phyloP scores from a whole-genome alignment of 2,888 invertebrate genomes.

The Ennomos fuscantarius region DNA sequence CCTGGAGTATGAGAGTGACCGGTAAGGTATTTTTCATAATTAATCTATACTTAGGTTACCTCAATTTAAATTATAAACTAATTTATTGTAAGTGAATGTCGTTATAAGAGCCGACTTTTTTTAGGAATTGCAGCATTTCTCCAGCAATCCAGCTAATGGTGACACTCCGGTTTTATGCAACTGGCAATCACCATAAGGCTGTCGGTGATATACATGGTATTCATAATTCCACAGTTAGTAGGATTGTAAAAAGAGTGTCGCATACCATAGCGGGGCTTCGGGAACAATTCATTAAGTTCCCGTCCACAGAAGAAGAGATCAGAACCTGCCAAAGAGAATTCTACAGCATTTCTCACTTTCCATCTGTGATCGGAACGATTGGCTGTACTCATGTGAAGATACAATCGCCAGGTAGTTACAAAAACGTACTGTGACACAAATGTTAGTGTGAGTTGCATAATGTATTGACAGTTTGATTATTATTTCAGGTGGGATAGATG shows the following conservation, averaged over 20 bases:
- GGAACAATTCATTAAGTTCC: background rate
- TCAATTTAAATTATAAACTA: too few species aligned
- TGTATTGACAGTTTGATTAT: background rate
- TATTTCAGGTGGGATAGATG: slow-evolving; percentile 20
- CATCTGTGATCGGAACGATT: too few species aligned
- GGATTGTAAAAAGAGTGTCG: slow-evolving; percentile 28
- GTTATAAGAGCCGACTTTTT: background rate
- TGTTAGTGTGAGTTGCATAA: background rate
- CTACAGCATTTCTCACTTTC: slow-evolving; percentile 1
- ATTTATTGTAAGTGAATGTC: too few species aligned
- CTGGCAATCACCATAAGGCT: slow-evolving; percentile 21
- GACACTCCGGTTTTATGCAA: slow-evolving; percentile 31
- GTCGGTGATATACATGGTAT: slow-evolving; percentile 22
- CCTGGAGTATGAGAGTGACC: too few species aligned
- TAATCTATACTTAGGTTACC: background rate
- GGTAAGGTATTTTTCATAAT: too few species aligned
- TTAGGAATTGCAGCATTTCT: slow-evolving; percentile 20
- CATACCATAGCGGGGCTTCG: slow-evolving; percentile 15
- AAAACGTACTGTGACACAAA: background rate
- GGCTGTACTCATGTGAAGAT: too few species aligned
- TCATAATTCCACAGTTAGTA: slow-evolving; percentile 24
- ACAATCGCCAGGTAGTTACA: too few species aligned
- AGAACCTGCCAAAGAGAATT: slow-evolving; percentile 2
- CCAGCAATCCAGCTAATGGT: slow-evolving; percentile 27
- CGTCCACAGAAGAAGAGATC: slow-evolving; percentile 1